Conservation (phyloP, 2,113 vertebrate genomes). For the Calyptommatus sinebrachiatus region DNA sequence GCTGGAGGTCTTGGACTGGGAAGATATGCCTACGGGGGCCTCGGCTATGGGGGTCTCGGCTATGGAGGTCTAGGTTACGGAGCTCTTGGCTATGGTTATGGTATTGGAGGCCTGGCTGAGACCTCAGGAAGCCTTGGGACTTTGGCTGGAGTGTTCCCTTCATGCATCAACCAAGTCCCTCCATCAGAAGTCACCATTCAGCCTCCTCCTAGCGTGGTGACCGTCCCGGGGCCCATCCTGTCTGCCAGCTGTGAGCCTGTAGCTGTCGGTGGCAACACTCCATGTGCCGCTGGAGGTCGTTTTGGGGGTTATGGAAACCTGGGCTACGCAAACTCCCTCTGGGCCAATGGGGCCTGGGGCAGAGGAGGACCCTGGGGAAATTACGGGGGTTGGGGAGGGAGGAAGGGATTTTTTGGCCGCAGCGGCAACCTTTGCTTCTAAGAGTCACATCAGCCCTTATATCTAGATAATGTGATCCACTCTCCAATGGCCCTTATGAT, state of each 20-base stretch:
- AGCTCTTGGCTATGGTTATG: neutral
- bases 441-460: too few relatives aligned
- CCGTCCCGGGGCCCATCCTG: neutral
- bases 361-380: too few relatives aligned
- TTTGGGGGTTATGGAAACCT: too few relatives aligned
- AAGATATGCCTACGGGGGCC: neutral
- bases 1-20: too few relatives aligned
- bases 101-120: neutral
- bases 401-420: too few relatives aligned
- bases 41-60: neutral
- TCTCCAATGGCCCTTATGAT: too few relatives aligned
- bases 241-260: too few relatives aligned
- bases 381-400: too few relatives aligned
- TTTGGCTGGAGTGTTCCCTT: neutral
- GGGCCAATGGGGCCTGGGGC: neutral
- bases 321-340: neutral
- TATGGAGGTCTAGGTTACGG: neutral
- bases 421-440: too few relatives aligned
- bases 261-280: too few relatives aligned
- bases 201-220: neutral
- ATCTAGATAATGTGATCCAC: too few relatives aligned
- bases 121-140: neutral
- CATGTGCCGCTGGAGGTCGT: too few relatives aligned
- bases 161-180: neutral
- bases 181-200: neutral